These are phyloP conservation scores for Chrysaora quinquecirrha DNA, from an alignment of 30 jellyfish, hydroid and myxozoan species.

Conservation along the genomic window DNA sequence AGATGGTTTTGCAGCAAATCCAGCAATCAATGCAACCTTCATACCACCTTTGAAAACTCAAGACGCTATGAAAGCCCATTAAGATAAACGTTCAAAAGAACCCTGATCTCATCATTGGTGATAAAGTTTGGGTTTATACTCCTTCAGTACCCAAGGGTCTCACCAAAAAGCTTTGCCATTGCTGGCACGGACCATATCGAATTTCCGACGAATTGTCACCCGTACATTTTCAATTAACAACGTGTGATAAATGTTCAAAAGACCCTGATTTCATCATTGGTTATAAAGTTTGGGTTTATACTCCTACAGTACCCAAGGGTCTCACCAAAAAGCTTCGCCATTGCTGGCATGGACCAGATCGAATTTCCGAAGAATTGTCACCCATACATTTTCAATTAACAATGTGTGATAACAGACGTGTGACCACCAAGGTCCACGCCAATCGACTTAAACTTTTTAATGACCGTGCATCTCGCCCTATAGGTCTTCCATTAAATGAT, in stretches of 20 bases:
- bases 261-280: constrained; percentile 52
- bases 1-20: background rate
- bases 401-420: constrained; percentile 8
- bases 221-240: constrained; percentile 48
- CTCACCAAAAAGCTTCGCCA: constrained; percentile 46
- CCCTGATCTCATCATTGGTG: constrained; percentile 57
- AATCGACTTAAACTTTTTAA: constrained; percentile 40
- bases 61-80: constrained; percentile 14
- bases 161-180: constrained; percentile 42
- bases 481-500: background rate
- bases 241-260: no score
- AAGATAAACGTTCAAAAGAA: constrained; percentile 40
- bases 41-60: constrained; percentile 69
- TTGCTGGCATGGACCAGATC: constrained; percentile 69
- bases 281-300: constrained; percentile 68
- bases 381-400: constrained; percentile 45
- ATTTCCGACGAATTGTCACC: constrained; percentile 38
- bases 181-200: constrained; percentile 71
- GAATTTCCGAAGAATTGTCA: constrained; percentile 45
- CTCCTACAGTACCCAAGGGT: constrained; percentile 55
- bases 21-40: no score
- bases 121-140: constrained; percentile 67
- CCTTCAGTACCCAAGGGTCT: constrained; percentile 56
- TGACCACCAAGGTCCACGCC: constrained; percentile 48
- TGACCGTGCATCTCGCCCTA: constrained; percentile 63